Evolutionary conservation across 2,797 vertebrate species (phyloP).

Genomic region (Scleropages formosus): DNA sequence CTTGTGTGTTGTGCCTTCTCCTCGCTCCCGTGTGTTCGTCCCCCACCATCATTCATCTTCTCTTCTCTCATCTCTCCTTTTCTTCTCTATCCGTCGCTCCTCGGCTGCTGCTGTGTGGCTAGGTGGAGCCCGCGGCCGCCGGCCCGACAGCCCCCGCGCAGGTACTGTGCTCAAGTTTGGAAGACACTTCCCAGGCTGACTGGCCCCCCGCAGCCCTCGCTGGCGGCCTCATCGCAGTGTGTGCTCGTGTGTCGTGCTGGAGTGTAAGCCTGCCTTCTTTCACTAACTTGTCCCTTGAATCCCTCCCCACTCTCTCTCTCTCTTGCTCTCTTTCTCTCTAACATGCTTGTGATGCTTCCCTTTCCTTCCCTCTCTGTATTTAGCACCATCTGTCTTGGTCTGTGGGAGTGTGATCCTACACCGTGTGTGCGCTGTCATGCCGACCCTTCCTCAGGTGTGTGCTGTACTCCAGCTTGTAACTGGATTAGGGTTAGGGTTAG

Average conservation of each 20-base stretch:
- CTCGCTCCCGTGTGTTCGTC: slow-evolving; percentile 35
- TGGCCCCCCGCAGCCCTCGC: slow-evolving; percentile 55
- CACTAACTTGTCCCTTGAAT: slow-evolving; percentile 36
- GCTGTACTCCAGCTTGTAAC: not conserved
- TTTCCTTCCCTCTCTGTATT: slow-evolving; percentile 7
- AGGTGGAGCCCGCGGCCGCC: slow-evolving; percentile 78
- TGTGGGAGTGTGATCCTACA: not conserved
- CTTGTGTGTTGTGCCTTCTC: slow-evolving; percentile 17
- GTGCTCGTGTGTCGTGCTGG: slow-evolving; percentile 78
- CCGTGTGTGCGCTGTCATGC: not conserved
- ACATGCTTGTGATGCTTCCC: not conserved
- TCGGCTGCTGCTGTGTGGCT: slow-evolving; percentile 49
- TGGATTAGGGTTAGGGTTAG: not conserved
- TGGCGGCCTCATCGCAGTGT: slow-evolving; percentile 75
- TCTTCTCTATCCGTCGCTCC: slow-evolving; percentile 59
- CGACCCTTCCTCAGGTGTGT: not conserved
- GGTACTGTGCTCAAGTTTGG: slow-evolving; percentile 73
- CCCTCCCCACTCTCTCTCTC: slow-evolving; percentile 5
- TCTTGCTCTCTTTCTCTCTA: not conserved
- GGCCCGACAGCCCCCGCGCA: slow-evolving; percentile 64
- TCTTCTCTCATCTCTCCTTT: slow-evolving; percentile 51
- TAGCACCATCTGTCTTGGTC: not conserved
- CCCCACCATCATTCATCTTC: slow-evolving; percentile 33
- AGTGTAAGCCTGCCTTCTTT: slow-evolving; percentile 75
- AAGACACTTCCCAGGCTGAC: slow-evolving; percentile 51